Evolutionary conservation across 2,797 vertebrate genomes (phyloP).

Genomic region (Phaenicophaeus curvirostris): DNA sequence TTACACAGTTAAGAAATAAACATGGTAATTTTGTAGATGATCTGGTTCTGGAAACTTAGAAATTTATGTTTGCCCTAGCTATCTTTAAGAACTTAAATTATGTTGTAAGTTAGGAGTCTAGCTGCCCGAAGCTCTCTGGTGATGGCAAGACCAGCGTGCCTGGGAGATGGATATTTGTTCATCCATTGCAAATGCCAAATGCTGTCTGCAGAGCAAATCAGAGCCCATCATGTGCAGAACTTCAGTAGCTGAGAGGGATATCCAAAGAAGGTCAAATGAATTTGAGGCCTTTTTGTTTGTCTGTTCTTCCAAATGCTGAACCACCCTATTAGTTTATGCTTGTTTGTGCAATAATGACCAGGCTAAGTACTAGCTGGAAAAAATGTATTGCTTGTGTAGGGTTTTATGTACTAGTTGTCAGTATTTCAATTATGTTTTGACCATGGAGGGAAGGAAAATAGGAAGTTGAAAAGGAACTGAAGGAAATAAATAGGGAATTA

Average conservation of each 20-base stretch:
- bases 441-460: background rate
- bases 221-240: background rate
- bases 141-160: background rate
- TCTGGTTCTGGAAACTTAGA: background rate
- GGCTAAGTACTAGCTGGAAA: background rate
- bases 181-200: background rate
- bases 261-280: background rate
- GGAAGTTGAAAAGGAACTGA: background rate
- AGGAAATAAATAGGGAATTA: background rate
- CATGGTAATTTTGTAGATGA: background rate
- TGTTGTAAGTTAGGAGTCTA: background rate
- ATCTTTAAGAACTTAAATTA: background rate
- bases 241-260: background rate
- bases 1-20: background rate
- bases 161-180: background rate
- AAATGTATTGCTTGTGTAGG: accelerated
- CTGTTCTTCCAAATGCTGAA: background rate
- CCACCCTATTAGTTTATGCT: background rate
- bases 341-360: background rate
- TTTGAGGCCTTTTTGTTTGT: background rate
- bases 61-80: background rate
- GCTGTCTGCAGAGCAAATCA: background rate
- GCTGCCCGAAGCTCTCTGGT: background rate
- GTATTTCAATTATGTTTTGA: background rate
- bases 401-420: background rate